Conservation (phyloP, 2,113 vertebrate genomes). For the Rhinolophus ferrumequinum region DNA sequence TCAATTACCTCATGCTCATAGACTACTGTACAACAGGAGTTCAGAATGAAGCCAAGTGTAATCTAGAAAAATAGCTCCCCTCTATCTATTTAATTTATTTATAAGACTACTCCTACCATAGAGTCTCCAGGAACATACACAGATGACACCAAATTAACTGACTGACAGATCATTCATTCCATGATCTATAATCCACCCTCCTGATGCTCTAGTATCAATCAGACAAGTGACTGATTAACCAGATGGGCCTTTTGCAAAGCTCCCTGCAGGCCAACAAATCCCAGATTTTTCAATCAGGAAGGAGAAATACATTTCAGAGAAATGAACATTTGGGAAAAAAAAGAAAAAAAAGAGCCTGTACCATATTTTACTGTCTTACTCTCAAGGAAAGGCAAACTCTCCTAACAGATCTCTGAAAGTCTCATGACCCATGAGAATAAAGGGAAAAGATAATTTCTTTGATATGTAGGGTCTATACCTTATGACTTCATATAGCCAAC, state of each 20-base stretch:
- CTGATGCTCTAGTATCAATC: conserved; percentile 59
- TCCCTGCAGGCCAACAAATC: conserved; percentile 39
- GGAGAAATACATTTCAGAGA: conserved; percentile 60
- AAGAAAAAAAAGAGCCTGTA: not conserved
- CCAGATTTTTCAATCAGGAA: conserved; percentile 61
- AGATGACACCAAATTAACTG: conserved; percentile 59
- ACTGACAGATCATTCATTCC: conserved; percentile 53
- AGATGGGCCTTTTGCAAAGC: conserved; percentile 37
- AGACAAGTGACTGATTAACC: conserved; percentile 60
- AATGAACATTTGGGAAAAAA: not conserved
- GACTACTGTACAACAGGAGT: not conserved
- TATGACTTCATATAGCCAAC: not conserved
- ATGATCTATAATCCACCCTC: conserved; percentile 53
- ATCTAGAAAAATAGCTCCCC: not conserved
- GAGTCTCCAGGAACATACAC: conserved; percentile 11
- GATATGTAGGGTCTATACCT: not conserved
- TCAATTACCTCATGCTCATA: not conserved
- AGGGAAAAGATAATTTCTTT: not conserved
- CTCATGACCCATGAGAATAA: not conserved
- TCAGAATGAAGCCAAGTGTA: not conserved
- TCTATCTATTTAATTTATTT: conserved; percentile 54
- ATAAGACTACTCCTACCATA: not conserved
- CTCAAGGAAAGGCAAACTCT: not conserved
- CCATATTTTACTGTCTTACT: not conserved
- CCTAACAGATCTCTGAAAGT: not conserved